Conservation (phyloP, 2,888 invertebrate genomes). For the Actias luna region DNA sequence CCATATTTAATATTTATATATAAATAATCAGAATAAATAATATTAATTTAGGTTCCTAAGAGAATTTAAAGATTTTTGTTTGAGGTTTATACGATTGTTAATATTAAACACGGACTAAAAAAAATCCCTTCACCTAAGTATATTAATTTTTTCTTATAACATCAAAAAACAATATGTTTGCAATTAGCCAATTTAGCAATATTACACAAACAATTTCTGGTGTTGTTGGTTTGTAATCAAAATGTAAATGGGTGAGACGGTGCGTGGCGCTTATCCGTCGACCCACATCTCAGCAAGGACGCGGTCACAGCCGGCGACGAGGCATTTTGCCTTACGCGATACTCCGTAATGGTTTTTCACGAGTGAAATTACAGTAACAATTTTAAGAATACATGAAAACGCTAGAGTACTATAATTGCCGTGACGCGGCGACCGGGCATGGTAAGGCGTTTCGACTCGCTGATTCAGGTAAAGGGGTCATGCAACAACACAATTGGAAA, state of each 20-base stretch:
- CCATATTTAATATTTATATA: no score
- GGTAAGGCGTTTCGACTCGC: not conserved
- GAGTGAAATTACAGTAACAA: slow-evolving; percentile 23
- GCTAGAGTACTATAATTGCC: slow-evolving; percentile 15
- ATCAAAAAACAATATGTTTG: slow-evolving; percentile 51
- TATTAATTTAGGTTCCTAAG: no score
- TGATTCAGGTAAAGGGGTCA: slow-evolving; percentile 4
- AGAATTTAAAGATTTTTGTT: no score
- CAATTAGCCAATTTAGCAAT: slow-evolving; percentile 64
- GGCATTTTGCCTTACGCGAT: slow-evolving; percentile 31
- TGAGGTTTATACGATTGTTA: no score
- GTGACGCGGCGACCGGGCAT: slow-evolving; percentile 11
- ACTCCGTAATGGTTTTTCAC: slow-evolving; percentile 28
- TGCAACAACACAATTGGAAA: not conserved
- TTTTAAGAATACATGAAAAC: slow-evolving; percentile 18
- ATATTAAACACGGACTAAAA: no score
- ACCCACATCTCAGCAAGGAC: slow-evolving; percentile 77
- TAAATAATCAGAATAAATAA: no score
- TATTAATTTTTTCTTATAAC: not conserved
- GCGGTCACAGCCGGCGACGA: slow-evolving; percentile 49
- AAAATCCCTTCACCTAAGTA: no score
- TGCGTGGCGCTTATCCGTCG: slow-evolving; percentile 71
- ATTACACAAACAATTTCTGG: slow-evolving; percentile 42
- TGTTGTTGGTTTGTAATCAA: slow-evolving; percentile 61
- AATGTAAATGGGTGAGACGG: slow-evolving; percentile 68